These are phyloP conservation scores for Clanis bilineata DNA, from an alignment of 2,888 invertebrate genomes.

Conservation along the genomic window DNA sequence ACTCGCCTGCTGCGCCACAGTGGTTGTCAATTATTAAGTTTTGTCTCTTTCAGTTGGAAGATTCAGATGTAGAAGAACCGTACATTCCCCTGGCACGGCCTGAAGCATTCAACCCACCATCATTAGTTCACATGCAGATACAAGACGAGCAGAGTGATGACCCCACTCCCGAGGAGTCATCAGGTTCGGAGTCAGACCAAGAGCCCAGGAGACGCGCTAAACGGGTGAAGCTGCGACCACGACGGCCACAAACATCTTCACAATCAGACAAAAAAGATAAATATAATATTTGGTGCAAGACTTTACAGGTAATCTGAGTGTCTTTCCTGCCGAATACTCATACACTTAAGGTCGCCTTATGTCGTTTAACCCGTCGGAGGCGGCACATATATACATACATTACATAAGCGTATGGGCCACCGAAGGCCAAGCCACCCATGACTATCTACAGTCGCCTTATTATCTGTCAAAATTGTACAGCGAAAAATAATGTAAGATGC, in stretches of 20 bases:
- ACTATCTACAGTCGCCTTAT: too few relatives aligned
- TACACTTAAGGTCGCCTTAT: too few relatives aligned
- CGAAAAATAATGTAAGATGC: too few relatives aligned
- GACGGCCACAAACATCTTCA: slow-evolving; percentile 47
- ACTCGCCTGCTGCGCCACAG: too few relatives aligned
- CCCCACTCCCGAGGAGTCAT: slow-evolving; percentile 72
- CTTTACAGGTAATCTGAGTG: slow-evolving; percentile 62
- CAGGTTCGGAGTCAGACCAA: slow-evolving; percentile 83
- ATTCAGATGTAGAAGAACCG: slow-evolving; percentile 78
- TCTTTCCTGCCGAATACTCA: too few relatives aligned
- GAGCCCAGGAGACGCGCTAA: slow-evolving; percentile 78
- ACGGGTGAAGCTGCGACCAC: slow-evolving; percentile 73
- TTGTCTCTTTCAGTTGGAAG: slow-evolving; percentile 60
- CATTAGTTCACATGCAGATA: slow-evolving; percentile 76
- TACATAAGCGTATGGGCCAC: too few relatives aligned
- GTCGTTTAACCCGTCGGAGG: too few relatives aligned
- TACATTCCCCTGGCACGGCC: slow-evolving; percentile 83
- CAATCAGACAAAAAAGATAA: slow-evolving; percentile 83
- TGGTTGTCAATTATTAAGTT: slow-evolving; percentile 9
- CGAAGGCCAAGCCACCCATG: too few relatives aligned
- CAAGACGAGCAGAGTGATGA: slow-evolving; percentile 84
- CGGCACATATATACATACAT: too few relatives aligned
- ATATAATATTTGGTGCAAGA: slow-evolving; percentile 90
- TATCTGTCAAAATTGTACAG: too few relatives aligned
- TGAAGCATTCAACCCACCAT: slow-evolving; percentile 75